Percentiles rank a stretch among this genome's conserved stretches.
These are phyloP conservation scores for Intellagama lesueurii DNA, from an alignment of 2,797 vertebrate genomes.

Conservation along the genomic window DNA sequence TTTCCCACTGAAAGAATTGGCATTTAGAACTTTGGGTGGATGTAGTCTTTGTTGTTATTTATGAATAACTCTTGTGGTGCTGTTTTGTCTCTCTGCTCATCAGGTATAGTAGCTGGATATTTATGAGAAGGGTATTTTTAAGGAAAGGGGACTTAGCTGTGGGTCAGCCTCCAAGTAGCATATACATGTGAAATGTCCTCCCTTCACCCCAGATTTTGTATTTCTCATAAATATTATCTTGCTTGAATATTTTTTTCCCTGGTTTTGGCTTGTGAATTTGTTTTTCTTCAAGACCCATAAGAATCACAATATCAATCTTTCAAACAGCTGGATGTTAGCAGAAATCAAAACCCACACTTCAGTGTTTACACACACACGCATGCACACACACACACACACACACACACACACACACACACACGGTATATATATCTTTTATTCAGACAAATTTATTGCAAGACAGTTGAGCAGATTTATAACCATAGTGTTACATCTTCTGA, in stretches of 20 bases:
- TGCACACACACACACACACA: background rate
- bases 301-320: background rate
- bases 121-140: background rate
- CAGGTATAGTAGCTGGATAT: background rate
- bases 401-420: background rate
- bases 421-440: slow-evolving; percentile 10
- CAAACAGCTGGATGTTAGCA: background rate
- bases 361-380: background rate
- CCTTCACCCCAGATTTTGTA: background rate
- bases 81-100: slow-evolving; percentile 1
- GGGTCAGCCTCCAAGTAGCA: background rate
- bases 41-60: background rate
- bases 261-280: slow-evolving; percentile 34
- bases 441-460: background rate
- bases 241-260: slow-evolving; percentile 12
- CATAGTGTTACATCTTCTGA: background rate
- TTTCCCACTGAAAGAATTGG: background rate
- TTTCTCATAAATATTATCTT: background rate
- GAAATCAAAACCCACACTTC: background rate
- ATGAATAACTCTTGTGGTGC: background rate
- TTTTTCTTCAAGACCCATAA: slow-evolving; percentile 24
- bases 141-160: background rate
- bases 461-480: background rate
- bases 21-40: background rate
- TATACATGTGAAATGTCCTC: background rate